Conservation (phyloP, 2,888 invertebrate genomes). For the Lumbricus terrestris region DNA sequence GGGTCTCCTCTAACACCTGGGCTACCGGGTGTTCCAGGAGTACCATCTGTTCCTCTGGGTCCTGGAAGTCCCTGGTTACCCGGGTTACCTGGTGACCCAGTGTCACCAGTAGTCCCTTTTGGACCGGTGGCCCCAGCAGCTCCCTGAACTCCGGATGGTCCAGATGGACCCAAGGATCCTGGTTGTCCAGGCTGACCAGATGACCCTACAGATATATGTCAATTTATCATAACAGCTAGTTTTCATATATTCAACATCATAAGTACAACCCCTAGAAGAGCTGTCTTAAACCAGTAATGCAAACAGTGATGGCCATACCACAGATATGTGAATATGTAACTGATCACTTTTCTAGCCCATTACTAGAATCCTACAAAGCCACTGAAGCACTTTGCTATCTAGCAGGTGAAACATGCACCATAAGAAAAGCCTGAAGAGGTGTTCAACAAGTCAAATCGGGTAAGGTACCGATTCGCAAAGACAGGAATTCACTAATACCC, state of each 20-base stretch:
- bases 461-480: neutral
- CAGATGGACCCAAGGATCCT: slow-evolving; percentile 28
- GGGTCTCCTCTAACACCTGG: slow-evolving; percentile 13
- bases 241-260: neutral
- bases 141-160: slow-evolving; percentile 66
- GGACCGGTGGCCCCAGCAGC: slow-evolving; percentile 50
- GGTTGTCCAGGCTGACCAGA: slow-evolving; percentile 70
- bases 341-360: too few relatives aligned
- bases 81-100: slow-evolving; percentile 16
- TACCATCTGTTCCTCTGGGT: slow-evolving; percentile 59
- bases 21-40: slow-evolving; percentile 10
- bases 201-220: slow-evolving; percentile 57
- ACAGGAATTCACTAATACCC: neutral
- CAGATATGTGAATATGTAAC: neutral
- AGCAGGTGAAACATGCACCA: too few relatives aligned
- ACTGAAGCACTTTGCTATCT: too few relatives aligned
- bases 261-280: neutral
- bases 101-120: slow-evolving; percentile 58
- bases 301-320: neutral
- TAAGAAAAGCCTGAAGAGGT: too few relatives aligned
- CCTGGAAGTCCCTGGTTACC: slow-evolving; percentile 52
- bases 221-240: neutral
- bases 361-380: too few relatives aligned
- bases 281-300: neutral
- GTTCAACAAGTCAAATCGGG: too few relatives aligned